A percentile compares a stretch with the other conserved stretches of the same genome.
phyloP scores from a whole-genome alignment of 2,797 vertebrate genomes.

The Bufotes viridis region DNA sequence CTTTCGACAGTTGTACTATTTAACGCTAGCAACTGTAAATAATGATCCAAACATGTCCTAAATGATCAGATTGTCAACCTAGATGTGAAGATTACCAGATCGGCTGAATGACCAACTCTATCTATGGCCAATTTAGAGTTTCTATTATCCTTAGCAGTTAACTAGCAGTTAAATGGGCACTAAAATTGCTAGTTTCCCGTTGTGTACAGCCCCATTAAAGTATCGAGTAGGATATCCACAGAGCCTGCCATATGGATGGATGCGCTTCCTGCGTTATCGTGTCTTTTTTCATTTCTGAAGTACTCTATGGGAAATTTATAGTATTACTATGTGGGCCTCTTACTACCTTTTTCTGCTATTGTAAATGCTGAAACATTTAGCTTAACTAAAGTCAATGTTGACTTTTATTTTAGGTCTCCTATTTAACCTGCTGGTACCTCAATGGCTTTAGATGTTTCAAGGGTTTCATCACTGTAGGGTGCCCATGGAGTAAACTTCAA shows the following conservation, averaged over 20 bases:
- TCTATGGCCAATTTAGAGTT: not conserved
- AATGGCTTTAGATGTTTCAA: conserved; percentile 37
- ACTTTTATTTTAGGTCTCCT: conserved; percentile 7
- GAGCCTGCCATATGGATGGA: not conserved
- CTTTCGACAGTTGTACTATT: too few relatives aligned
- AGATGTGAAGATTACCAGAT: not conserved
- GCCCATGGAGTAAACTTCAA: conserved; percentile 42
- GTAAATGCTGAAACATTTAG: not conserved
- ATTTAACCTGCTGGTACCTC: not conserved
- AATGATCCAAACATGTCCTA: not conserved
- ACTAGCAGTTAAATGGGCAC: not conserved
- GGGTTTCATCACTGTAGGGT: conserved; percentile 40
- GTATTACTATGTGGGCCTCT: not conserved
- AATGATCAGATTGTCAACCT: not conserved
- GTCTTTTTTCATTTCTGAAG: not conserved
- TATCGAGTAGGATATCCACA: not conserved
- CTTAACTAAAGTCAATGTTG: conserved; percentile 4
- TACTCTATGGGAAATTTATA: not conserved
- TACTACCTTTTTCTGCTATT: not conserved
- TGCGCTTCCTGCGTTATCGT: not conserved
- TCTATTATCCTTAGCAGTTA: not conserved
- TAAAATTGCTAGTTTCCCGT: not conserved
- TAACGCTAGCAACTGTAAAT: not conserved
- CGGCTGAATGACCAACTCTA: not conserved
- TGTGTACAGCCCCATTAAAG: not conserved